Evolutionary conservation across 1,140 invertebrate genomes (phyloP), one percentile per base, ranked within the genome.

Genomic region (Propsilocerus akamusi): DNA sequence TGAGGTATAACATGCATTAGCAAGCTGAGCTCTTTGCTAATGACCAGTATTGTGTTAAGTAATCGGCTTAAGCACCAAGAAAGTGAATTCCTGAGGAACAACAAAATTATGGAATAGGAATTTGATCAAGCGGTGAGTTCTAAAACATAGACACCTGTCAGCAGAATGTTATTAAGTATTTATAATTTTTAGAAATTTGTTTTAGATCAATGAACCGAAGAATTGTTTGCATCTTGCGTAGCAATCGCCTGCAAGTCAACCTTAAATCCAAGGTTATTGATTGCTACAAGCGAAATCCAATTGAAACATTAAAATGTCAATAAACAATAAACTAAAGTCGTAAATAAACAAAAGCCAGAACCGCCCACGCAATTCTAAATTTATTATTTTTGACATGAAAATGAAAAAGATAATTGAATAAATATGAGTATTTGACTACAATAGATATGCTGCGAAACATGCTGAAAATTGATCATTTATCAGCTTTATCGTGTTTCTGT

Each of bases 251-350:
- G 69, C 69, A 24, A 74, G 72, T 49, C 53, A 64, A 66, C 10
- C 61, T 65, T 17, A 72, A 66, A 49, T 57, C 66, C 6, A 64
- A 68, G 57, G 59, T 74, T 4, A 53, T 72, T 3, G 65, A 71
- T 51, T 74, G 72, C 51, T 74, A 71, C 52, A 64, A 69, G 48
- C 63, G 68, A 0, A 53, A 73, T 68, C 69, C 71, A 32, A 64
- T 60, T 17, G 66, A 73, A 57, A 70, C 64, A 14, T 51, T 74
- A 0, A 68, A 68, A 30, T 74, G 72, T 74, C 20, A 70, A 70
- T 51, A 53, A 62, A 54, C 63, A 67, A 50, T 65, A 70, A 30
- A 53, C 62, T 22, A 56, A 58, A 25, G 12, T 30, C 7, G 6
- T 50, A 24, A 14, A 50, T 37, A 34, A 49, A 5, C 17, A 41